Percentiles rank a stretch among this genome's conserved stretches.
Conservation (phyloP, 2,888 invertebrate genomes). For the Lasioglossum villosulum region DNA sequence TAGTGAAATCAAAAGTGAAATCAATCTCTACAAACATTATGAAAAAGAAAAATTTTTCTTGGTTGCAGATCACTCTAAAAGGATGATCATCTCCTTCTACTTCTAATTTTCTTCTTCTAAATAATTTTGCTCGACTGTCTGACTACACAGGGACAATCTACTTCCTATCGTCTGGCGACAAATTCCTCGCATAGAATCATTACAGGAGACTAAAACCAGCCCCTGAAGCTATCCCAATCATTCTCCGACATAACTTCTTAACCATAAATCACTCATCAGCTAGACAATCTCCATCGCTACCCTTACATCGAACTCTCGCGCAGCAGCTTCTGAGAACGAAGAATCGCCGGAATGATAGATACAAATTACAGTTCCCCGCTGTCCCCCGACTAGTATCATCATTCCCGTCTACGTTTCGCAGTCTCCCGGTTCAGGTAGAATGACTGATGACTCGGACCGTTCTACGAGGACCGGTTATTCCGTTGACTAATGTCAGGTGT, state of each 20-base stretch:
- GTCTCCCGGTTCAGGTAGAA: not conserved
- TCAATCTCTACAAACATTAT: no score
- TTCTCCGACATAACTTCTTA: not conserved
- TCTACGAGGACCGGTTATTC: not conserved
- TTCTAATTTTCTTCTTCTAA: no score
- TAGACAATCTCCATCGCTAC: not conserved
- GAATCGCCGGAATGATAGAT: not conserved
- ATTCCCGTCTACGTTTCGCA: slow-evolving; percentile 2
- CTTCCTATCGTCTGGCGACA: not conserved
- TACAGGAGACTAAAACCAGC: not conserved
- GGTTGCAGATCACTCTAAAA: no score
- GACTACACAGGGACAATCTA: not conserved
- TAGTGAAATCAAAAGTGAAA: no score
- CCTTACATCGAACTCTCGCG: not conserved
- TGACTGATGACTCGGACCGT: not conserved
- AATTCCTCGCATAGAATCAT: not conserved
- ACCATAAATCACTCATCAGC: not conserved
- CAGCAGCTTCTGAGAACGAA: not conserved
- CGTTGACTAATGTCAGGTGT: not conserved
- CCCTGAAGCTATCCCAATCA: not conserved
- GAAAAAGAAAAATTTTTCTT: no score
- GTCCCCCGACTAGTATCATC: not conserved
- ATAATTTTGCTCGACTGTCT: not conserved
- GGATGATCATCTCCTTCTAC: no score
- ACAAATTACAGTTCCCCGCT: not conserved